phyloP scores from a whole-genome alignment of 2,113 vertebrate species.

The Pongo abelii region DNA sequence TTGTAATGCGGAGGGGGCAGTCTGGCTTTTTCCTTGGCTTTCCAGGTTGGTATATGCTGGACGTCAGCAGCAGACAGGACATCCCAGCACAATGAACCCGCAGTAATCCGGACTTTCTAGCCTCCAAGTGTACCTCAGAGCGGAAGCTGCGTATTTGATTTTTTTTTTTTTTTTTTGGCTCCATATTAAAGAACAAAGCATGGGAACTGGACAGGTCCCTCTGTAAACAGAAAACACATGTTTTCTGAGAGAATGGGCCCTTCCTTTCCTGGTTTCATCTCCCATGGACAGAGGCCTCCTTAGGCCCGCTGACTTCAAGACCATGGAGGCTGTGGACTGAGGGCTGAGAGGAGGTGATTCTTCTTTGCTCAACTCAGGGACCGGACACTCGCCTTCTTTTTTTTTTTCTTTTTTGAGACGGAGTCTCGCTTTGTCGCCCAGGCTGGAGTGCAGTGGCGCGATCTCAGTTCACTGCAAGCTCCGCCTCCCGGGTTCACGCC shows the following conservation, averaged over 20 bases:
- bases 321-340: background rate
- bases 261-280: constrained; percentile 38
- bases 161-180: constrained; percentile 56
- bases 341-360: background rate
- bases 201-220: constrained; percentile 57
- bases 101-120: constrained; percentile 13
- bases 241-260: constrained; percentile 40
- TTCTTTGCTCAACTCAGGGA: background rate
- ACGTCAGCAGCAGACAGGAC: background rate
- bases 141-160: constrained; percentile 34
- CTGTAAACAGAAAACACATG: constrained; percentile 74
- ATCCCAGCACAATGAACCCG: background rate
- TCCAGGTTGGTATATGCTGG: background rate
- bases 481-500: no score
- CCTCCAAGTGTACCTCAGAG: constrained; percentile 9
- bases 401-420: no score
- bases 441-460: no score
- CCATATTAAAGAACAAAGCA: constrained; percentile 68
- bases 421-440: no score
- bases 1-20: background rate
- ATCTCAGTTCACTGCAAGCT: no score
- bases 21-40: background rate
- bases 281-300: background rate
- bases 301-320: background rate
- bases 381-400: background rate